Evolutionary conservation across 2,888 invertebrate genomes (phyloP).

Genomic region (Tetrapedia diversipes): DNA sequence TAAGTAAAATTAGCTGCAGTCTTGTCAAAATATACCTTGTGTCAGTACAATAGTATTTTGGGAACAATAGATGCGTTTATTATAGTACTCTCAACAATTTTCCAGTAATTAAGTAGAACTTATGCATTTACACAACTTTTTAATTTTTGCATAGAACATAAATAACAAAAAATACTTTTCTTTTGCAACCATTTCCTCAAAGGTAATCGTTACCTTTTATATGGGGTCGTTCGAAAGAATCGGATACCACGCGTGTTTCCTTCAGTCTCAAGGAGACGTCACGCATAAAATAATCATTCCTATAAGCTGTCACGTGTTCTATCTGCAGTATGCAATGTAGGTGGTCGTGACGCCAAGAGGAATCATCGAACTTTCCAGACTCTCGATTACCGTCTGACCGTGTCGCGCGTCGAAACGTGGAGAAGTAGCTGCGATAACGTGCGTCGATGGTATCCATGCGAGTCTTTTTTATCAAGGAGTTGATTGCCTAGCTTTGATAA

Average conservation of each 20-base stretch:
- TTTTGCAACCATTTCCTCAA: not conserved
- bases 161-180: too few species aligned
- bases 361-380: conserved; percentile 61
- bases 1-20: too few species aligned
- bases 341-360: conserved; percentile 23
- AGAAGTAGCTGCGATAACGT: conserved; percentile 33
- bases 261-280: not conserved
- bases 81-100: too few species aligned
- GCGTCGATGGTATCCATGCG: conserved; percentile 28
- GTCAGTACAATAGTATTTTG: too few species aligned
- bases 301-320: not conserved
- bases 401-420: conserved; percentile 5
- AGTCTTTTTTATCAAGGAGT: conserved; percentile 50
- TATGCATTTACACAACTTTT: too few species aligned
- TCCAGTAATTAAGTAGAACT: too few species aligned
- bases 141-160: too few species aligned
- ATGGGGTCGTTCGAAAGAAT: not conserved
- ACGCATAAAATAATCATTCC: conserved; percentile 24
- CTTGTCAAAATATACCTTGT: too few species aligned
- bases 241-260: conserved; percentile 5
- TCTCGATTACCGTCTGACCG: conserved; percentile 39
- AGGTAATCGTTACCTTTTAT: not conserved
- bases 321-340: conserved; percentile 44
- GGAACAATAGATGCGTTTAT: too few species aligned
- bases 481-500: conserved; percentile 45